Base-by-base conservation (phyloP, 2,888 invertebrate genomes). In the Pyralis farinalis region DNA sequence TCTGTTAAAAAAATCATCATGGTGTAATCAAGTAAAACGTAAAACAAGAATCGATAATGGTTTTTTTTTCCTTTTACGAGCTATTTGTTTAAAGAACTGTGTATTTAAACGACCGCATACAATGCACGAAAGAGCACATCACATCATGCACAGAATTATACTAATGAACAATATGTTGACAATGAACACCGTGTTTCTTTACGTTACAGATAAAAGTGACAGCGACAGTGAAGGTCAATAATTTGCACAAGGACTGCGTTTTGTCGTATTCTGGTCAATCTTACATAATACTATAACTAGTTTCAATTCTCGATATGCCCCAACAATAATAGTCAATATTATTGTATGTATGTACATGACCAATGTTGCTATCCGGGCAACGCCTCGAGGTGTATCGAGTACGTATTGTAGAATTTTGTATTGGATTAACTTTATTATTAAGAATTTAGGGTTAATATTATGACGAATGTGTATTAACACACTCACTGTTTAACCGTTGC, bases 191-290 rank as follows among this genome's bases (percentile, higher is more conserved):
- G 38, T 57, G 40, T 61, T 64, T 64, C 62, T 64, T 64, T 63
- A 58, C 55, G 43, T 93, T 92, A 51, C 92, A 96, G 96, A 96
- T 91, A 96, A 96, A 91, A 96, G 96, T 91, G 96, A 96, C 93
- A 96, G 95, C 91, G 96, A 96, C 91, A 96, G 96, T 89, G 96
- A 96, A 91, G 96, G 96, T 90, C 96, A 96, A 91, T 96, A 93
- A 93, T 69, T 47, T 54, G 55, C 62, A 56, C 46, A 56, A 60
- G 71, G 68, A 74, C 74, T 74, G 73, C 76, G 74, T 75, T 73
- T 71, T 74, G 76, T 80, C 80, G 74, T 79, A 86, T 88, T 88
- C 88, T 88, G 88, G 88, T 88, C 88, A 88, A 86, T 77, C 76
- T 84, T 82, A 82, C 78, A 74, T 86, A 81, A 83, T 85, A 79